phyloP scores from a whole-genome alignment of 2,113 vertebrate genomes.

The Blennius ocellaris region DNA sequence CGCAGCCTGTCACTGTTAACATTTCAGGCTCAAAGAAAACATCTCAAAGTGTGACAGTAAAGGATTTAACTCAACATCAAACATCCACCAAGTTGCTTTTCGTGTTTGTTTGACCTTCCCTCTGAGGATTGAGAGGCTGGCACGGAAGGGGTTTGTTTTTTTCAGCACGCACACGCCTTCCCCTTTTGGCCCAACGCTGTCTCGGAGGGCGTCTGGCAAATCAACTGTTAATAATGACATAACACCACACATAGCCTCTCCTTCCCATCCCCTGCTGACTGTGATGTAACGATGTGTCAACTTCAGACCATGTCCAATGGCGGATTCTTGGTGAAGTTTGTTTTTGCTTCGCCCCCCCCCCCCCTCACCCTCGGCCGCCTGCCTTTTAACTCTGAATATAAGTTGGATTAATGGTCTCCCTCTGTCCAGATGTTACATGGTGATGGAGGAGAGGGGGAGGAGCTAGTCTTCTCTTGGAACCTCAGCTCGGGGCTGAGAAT shows the following conservation, averaged over 20 bases:
- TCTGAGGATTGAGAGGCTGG: slow-evolving; percentile 1
- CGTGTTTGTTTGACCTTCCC: slow-evolving; percentile 22
- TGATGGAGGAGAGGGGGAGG: slow-evolving; percentile 69
- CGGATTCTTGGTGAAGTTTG: slow-evolving; percentile 37
- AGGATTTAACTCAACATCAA: background rate
- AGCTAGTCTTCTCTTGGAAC: slow-evolving; percentile 50
- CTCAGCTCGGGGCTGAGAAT: slow-evolving; percentile 48
- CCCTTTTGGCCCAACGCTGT: background rate
- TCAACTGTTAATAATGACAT: slow-evolving; percentile 40
- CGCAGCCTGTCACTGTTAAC: background rate
- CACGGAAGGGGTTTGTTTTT: background rate
- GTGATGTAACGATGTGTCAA: slow-evolving; percentile 52
- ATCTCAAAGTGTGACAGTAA: background rate
- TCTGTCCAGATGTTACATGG: slow-evolving; percentile 81
- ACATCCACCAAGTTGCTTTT: slow-evolving; percentile 22
- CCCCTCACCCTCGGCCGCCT: slow-evolving; percentile 39
- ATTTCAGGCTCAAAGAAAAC: background rate
- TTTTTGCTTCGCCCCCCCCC: slow-evolving; percentile 36
- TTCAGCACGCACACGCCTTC: background rate
- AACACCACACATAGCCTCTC: slow-evolving; percentile 18
- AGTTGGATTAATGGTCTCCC: slow-evolving; percentile 77
- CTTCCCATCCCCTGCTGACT: slow-evolving; percentile 10
- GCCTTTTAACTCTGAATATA: slow-evolving; percentile 55
- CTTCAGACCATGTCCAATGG: slow-evolving; percentile 2
- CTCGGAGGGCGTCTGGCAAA: slow-evolving; percentile 4